Evolutionary conservation across 2,797 vertebrate genomes (phyloP).

Genomic region (Sciurus carolinensis): DNA sequence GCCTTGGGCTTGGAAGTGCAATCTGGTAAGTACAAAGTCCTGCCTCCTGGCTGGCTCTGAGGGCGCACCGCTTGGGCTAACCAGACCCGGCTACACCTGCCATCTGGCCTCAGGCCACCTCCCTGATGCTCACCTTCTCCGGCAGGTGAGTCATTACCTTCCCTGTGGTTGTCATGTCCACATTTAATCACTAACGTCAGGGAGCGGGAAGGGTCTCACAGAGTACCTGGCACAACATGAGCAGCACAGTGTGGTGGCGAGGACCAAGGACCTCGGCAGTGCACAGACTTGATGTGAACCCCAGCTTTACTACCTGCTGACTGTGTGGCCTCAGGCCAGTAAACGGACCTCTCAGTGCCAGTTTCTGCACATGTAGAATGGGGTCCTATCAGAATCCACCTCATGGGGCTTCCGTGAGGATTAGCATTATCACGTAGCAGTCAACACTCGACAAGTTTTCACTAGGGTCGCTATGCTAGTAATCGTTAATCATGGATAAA

Average conservation of each 20-base stretch:
- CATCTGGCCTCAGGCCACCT: background rate
- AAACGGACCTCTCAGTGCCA: background rate
- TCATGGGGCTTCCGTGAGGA: background rate
- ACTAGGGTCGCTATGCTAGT: background rate
- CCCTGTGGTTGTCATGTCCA: background rate
- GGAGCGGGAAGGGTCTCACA: background rate
- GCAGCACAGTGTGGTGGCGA: background rate
- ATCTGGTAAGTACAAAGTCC: background rate
- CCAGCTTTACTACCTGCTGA: background rate
- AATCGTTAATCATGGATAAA: background rate
- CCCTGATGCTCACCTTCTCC: background rate
- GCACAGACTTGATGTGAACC: background rate
- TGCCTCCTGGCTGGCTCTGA: background rate
- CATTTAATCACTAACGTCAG: background rate
- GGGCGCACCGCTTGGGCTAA: background rate
- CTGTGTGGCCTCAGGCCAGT: background rate
- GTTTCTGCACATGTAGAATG: conserved; percentile 13
- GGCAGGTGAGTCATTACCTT: background rate
- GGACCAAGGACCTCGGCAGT: background rate
- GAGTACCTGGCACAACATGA: background rate
- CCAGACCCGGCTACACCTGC: background rate
- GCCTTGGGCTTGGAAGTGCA: background rate
- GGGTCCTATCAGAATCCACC: background rate
- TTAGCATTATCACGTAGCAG: background rate
- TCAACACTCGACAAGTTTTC: background rate